Evolutionary conservation across 2,797 vertebrate genomes (phyloP), one percentile per base, ranked within the genome.

Genomic region (Triplophysa bombifrons): DNA sequence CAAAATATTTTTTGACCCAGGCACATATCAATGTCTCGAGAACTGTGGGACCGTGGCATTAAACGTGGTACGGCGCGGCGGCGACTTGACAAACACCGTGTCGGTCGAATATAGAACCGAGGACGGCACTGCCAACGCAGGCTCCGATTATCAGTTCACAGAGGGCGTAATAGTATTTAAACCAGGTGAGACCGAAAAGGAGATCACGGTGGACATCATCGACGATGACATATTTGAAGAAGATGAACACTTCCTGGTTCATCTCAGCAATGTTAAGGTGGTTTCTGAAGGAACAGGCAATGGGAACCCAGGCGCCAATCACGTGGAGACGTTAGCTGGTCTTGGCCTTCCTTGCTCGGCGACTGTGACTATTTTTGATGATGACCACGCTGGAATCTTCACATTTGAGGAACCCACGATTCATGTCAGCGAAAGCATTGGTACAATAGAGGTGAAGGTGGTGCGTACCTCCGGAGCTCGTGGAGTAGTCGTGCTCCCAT

Each of bases 181-280:
- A 71, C 95, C 97, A 0, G 96, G 96, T 0, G 96, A 99, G 89
- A 97, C 91, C 0, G 95, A 97, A 74, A 97, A 97, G 86, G 95
- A 98, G 80, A 94, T 99, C 85, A 89, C 90, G 3, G 92, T 99
- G 0, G 93, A 96, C 72, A 97, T 99, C 60, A 96, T 98, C 0
- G 97, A 99, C 0, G 97, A 99, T 0, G 97, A 99, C 66, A 97
- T 98, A 78, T 98, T 99, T 82, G 97, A 99, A 89, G 98, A 99
- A 78, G 98, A 98, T 1, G 97, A 99, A 84, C 96, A 98, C 82
- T 99, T 99, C 88, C 89, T 96, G 74, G 96, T 98, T 67, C 96
- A 98, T 80, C 95, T 99, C 66, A 96, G 94, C 89, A 95, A 96
- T 0, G 90, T 96, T 66, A 93, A 88, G 1, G 93, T 95, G 17